Percentiles rank a stretch among this genome's conserved stretches.
Conservation (phyloP, 2,888 invertebrate species). For the Pseudeuparius sepicola region DNA sequence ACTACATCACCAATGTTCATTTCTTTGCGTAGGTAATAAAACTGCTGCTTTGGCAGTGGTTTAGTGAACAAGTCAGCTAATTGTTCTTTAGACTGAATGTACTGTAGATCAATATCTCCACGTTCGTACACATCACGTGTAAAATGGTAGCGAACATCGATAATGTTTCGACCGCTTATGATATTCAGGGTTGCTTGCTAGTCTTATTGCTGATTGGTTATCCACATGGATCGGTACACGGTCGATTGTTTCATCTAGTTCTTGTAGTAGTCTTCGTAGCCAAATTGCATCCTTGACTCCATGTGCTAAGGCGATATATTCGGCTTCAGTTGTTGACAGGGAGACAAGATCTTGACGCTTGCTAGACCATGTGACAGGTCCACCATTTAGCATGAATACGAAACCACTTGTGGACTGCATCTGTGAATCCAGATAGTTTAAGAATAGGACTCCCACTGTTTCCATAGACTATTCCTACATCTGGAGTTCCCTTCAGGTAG, state of each 20-base stretch:
- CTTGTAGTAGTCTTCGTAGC: constrained; percentile 7
- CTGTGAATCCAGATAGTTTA: constrained; percentile 9
- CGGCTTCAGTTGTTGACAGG: constrained; percentile 15
- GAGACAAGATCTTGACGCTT: constrained; percentile 11
- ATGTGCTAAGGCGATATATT: constrained; percentile 11
- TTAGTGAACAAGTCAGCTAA: too few relatives aligned
- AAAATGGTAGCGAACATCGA: too few relatives aligned
- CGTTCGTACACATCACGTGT: too few relatives aligned
- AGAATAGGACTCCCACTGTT: background rate
- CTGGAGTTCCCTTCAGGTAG: constrained; percentile 7
- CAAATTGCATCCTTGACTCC: constrained; percentile 11
- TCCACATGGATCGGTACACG: constrained; percentile 4
- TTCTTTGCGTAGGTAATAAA: too few relatives aligned
- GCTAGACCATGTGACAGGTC: constrained; percentile 9
- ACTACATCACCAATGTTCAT: too few relatives aligned
- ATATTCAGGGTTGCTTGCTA: constrained; percentile 4
- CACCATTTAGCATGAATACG: constrained; percentile 7
- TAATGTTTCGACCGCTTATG: constrained; percentile 13
- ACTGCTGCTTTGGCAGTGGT: too few relatives aligned
- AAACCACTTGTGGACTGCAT: constrained; percentile 15
- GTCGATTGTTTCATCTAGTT: background rate
- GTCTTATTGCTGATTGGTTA: constrained; percentile 13
- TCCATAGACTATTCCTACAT: constrained; percentile 5
- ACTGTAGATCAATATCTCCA: too few relatives aligned
- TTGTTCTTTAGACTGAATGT: too few relatives aligned